Percentiles rank a stretch among this genome's conserved stretches.
phyloP scores from a whole-genome alignment of 2,113 vertebrate genomes.

The Spea bombifrons region DNA sequence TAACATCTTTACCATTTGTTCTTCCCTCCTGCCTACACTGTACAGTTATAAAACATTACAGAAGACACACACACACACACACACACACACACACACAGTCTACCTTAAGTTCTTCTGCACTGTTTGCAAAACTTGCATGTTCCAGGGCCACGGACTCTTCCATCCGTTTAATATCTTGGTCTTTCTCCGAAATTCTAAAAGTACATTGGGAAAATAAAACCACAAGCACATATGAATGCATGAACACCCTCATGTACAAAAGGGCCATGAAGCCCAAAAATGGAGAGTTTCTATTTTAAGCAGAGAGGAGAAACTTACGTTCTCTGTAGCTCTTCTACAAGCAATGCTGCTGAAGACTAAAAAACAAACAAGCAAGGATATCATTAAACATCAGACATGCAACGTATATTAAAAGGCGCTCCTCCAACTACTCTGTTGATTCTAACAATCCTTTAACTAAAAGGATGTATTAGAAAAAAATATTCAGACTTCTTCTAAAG shows the following conservation, averaged over 20 bases:
- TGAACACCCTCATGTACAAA: too few relatives aligned
- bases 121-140: slow-evolving; percentile 67
- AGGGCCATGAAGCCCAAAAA: too few relatives aligned
- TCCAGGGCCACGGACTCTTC: slow-evolving; percentile 72
- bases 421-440: too few relatives aligned
- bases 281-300: too few relatives aligned
- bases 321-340: slow-evolving; percentile 95
- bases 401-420: too few relatives aligned
- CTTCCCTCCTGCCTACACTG: slow-evolving; percentile 73
- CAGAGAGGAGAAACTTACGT: slow-evolving; percentile 73
- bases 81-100: too few relatives aligned
- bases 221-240: neutral
- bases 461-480: neutral
- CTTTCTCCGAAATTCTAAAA: slow-evolving; percentile 74
- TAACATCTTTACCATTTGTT: slow-evolving; percentile 68
- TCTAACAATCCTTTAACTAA: too few relatives aligned
- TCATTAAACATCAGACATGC: too few relatives aligned
- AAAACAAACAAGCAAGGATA: slow-evolving; percentile 17
- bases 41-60: neutral
- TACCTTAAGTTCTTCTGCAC: slow-evolving; percentile 78
- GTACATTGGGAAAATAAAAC: slow-evolving; percentile 47
- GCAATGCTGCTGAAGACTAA: slow-evolving; percentile 74
- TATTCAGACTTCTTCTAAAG: neutral
- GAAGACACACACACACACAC: neutral
- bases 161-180: slow-evolving; percentile 72